Conservation (phyloP, 2,888 invertebrate genomes). For the Andrena dorsata region DNA sequence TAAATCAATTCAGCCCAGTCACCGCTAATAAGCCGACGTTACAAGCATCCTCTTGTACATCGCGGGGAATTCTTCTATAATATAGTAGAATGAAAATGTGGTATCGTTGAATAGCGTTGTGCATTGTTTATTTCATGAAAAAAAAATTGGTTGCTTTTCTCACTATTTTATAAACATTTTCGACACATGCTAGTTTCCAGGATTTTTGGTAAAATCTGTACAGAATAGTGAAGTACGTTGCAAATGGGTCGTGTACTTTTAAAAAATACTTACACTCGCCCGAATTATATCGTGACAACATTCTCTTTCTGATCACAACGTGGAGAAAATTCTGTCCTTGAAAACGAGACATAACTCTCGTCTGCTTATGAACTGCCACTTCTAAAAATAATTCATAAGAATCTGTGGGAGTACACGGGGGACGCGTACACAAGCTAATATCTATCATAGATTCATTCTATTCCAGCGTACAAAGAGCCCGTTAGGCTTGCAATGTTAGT, state of each 20-base stretch:
- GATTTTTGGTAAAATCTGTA: too few relatives aligned
- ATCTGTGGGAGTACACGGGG: neutral
- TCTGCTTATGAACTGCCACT: neutral
- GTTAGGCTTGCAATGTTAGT: constrained; percentile 40
- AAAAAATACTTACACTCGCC: neutral
- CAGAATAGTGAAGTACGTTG: too few relatives aligned
- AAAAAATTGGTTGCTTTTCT: neutral
- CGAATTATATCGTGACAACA: too few relatives aligned
- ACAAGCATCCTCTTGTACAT: neutral
- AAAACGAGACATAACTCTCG: neutral
- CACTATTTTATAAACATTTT: too few relatives aligned
- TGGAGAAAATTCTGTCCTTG: neutral
- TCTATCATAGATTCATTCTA: constrained; percentile 31
- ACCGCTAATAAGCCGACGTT: constrained; percentile 10
- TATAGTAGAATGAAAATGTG: neutral
- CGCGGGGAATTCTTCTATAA: neutral
- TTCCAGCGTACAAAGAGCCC: constrained; percentile 43
- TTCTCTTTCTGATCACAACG: neutral
- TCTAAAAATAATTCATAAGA: neutral
- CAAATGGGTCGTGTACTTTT: neutral
- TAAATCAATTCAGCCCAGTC: constrained; percentile 14
- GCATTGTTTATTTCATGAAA: neutral
- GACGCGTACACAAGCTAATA: neutral
- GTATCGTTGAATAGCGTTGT: neutral
- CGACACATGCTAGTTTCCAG: too few relatives aligned